phyloP scores from a whole-genome alignment of 2,113 vertebrate genomes.

The Agapornis roseicollis region DNA sequence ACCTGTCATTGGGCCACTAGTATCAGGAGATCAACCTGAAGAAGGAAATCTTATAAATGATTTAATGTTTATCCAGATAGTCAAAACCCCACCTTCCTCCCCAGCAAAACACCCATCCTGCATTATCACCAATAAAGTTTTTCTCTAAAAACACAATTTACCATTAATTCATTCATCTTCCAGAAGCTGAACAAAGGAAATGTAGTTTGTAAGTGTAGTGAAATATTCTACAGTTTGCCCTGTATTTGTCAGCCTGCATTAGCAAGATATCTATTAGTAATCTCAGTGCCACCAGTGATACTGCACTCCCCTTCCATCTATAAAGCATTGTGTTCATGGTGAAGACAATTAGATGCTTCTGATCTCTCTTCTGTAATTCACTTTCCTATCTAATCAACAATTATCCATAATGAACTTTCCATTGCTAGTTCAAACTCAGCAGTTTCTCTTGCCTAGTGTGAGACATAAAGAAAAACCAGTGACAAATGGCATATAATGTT shows the following conservation, averaged over 20 bases:
- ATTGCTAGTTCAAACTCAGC: not conserved
- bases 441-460: not conserved
- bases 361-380: not conserved
- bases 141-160: not conserved
- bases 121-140: not conserved
- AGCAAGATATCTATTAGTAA: not conserved
- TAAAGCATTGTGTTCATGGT: not conserved
- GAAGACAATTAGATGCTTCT: not conserved
- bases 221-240: not conserved
- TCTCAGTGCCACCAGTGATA: not conserved
- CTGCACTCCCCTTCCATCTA: not conserved
- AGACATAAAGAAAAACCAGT: not conserved
- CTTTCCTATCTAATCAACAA: not conserved
- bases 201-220: rapidly evolving
- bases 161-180: not conserved
- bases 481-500: not conserved
- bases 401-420: constrained; percentile 41
- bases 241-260: rapidly evolving
- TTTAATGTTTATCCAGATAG: not conserved
- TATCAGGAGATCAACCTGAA: not conserved
- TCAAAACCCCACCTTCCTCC: not conserved
- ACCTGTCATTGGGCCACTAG: rapidly evolving
- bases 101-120: not conserved
- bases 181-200: not conserved
- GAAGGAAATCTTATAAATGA: not conserved